A percentile compares a stretch with the other conserved stretches of the same genome.
These are phyloP conservation scores for Spermophilus dauricus DNA, from an alignment of 2,113 vertebrate species.

Conservation along the genomic window DNA sequence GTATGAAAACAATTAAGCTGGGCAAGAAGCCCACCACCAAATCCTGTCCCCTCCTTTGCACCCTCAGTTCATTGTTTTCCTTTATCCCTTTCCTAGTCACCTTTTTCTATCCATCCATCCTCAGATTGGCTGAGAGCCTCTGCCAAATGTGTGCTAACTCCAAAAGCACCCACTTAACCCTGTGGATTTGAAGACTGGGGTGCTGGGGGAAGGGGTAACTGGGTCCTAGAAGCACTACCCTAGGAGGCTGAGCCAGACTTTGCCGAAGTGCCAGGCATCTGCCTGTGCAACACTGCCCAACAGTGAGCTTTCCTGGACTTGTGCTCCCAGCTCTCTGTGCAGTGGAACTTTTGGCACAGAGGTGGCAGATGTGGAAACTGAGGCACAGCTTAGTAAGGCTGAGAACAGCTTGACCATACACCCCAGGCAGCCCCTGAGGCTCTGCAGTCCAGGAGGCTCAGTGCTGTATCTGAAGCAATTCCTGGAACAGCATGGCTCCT, in stretches of 20 bases:
- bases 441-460: background rate
- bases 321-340: background rate
- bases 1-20: constrained; percentile 79
- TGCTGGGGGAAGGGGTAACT: background rate
- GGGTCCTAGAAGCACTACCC: background rate
- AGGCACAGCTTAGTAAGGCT: background rate
- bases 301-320: background rate
- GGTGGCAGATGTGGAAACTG: constrained; percentile 30
- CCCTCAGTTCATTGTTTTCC: background rate
- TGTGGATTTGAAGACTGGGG: background rate
- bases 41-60: background rate
- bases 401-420: background rate
- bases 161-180: background rate
- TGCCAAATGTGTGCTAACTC: fast-evolving
- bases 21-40: constrained; percentile 45
- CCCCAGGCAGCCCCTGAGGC: background rate
- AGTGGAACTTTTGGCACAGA: background rate
- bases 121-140: background rate
- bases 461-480: background rate
- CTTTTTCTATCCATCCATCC: background rate
- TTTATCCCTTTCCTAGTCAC: background rate
- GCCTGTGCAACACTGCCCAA: background rate
- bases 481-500: fast-evolving
- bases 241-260: background rate
- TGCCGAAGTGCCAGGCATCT: background rate